Evolutionary conservation across 2,113 vertebrate genomes (phyloP).

Genomic region (Speoplatyrhinus poulsoni): DNA sequence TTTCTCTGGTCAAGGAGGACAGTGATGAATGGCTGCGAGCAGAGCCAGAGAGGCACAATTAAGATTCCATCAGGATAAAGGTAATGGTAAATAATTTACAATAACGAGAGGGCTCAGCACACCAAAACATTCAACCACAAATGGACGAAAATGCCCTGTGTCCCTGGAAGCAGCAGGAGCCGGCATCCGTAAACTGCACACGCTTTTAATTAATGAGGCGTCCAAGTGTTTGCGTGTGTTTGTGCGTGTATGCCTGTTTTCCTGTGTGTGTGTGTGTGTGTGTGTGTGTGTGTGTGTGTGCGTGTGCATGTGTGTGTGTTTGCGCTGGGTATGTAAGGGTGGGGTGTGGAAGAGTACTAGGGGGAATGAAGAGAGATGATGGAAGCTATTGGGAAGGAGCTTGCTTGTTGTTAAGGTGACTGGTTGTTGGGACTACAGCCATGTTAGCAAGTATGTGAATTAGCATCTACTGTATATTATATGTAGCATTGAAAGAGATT

Average conservation of each 20-base stretch:
- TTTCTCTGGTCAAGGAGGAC: slow-evolving; percentile 64
- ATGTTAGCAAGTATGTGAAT: too few relatives aligned
- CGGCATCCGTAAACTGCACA: slow-evolving; percentile 61
- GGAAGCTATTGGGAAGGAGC: not conserved
- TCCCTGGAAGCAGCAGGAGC: slow-evolving; percentile 32
- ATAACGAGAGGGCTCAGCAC: slow-evolving; percentile 66
- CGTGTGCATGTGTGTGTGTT: not conserved
- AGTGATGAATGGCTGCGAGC: slow-evolving; percentile 72
- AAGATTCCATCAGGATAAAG: slow-evolving; percentile 85
- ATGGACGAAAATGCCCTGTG: slow-evolving; percentile 34
- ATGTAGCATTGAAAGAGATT: too few relatives aligned
- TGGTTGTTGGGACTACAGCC: not conserved
- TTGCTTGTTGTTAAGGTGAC: slow-evolving; percentile 32
- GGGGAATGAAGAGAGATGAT: slow-evolving; percentile 27
- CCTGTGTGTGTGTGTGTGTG: not conserved
- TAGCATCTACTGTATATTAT: too few relatives aligned
- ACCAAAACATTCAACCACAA: slow-evolving; percentile 59
- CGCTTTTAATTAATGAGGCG: slow-evolving; percentile 69
- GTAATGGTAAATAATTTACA: slow-evolving; percentile 82
- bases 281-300: slow-evolving; percentile 2
- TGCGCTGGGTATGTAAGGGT: slow-evolving; percentile 1
- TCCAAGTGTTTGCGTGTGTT: slow-evolving; percentile 32
- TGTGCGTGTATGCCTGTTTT: not conserved
- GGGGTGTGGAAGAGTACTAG: not conserved
- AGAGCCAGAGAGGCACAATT: slow-evolving; percentile 74